Percentiles rank a stretch among this genome's conserved stretches.
Evolutionary conservation across 2,113 vertebrate species (phyloP).

Genomic region (Shinisaurus crocodilurus): DNA sequence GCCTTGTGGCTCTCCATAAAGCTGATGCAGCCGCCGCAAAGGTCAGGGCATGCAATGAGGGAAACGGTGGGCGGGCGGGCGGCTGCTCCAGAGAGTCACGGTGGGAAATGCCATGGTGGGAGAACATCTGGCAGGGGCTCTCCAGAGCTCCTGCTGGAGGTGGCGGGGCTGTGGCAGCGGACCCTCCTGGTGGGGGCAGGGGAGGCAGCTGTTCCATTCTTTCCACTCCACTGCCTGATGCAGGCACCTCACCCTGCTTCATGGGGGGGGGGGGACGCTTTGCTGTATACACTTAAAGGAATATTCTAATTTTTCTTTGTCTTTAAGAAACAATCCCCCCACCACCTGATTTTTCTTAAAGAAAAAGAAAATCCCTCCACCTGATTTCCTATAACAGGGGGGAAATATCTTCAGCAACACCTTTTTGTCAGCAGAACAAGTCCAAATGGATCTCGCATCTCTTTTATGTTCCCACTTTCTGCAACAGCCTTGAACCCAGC

Average conservation of each 20-base stretch:
- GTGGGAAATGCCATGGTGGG: too few relatives aligned
- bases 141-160: too few relatives aligned
- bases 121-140: too few relatives aligned
- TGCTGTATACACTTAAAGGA: neutral
- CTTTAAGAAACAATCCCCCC: neutral
- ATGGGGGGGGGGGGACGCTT: neutral
- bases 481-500: neutral
- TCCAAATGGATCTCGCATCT: neutral
- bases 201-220: too few relatives aligned
- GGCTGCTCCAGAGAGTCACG: too few relatives aligned
- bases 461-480: neutral
- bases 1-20: too few relatives aligned
- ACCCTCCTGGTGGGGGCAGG: too few relatives aligned
- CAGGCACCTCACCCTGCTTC: neutral
- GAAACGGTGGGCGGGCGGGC: too few relatives aligned
- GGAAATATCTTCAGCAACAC: neutral
- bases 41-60: too few relatives aligned
- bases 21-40: too few relatives aligned
- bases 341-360: neutral
- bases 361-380: neutral
- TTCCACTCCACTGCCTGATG: too few relatives aligned
- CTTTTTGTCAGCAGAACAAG: slow-evolving; percentile 11
- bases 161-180: too few relatives aligned
- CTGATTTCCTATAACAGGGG: neutral
- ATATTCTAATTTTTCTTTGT: neutral